phyloP scores from a whole-genome alignment of 2,113 vertebrate species.

The Pachypanchax playfairii region DNA sequence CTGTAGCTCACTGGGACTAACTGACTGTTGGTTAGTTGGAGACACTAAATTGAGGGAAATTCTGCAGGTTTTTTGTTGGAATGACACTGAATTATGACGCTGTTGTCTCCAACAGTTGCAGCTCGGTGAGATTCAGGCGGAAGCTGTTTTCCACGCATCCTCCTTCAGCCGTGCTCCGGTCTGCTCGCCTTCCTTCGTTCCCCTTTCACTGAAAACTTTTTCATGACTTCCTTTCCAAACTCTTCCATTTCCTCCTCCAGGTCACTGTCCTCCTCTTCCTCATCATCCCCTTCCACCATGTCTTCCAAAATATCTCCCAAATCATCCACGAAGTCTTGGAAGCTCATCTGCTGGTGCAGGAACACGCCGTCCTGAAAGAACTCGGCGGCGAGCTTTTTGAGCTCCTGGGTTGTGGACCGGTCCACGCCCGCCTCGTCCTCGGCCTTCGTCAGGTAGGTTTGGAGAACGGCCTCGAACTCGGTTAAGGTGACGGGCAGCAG shows the following conservation, averaged over 20 bases:
- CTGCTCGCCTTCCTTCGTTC: slow-evolving; percentile 55
- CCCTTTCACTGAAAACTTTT: slow-evolving; percentile 63
- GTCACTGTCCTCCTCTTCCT: slow-evolving; percentile 26
- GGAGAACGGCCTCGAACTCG: slow-evolving; percentile 81
- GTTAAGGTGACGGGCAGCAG: slow-evolving; percentile 76
- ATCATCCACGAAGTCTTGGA: slow-evolving; percentile 86
- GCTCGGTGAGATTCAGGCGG: no score
- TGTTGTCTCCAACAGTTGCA: no score
- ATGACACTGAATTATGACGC: no score
- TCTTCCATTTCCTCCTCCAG: slow-evolving; percentile 82
- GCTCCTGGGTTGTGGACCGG: slow-evolving; percentile 52
- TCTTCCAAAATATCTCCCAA: slow-evolving; percentile 91
- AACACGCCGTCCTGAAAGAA: slow-evolving; percentile 85
- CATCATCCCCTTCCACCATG: slow-evolving; percentile 73
- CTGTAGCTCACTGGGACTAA: no score
- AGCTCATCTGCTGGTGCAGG: slow-evolving; percentile 84
- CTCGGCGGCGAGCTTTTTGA: slow-evolving; percentile 60
- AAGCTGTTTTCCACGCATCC: slow-evolving; percentile 21
- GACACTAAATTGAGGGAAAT: no score
- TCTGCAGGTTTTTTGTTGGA: no score
- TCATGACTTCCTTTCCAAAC: slow-evolving; percentile 82
- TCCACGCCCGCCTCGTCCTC: slow-evolving; percentile 55
- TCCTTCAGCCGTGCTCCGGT: slow-evolving; percentile 59
- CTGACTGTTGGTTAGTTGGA: no score
- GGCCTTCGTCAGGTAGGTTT: slow-evolving; percentile 76